A percentile compares a stretch with the other conserved stretches of the same genome.
Conservation (phyloP, 2,113 vertebrate genomes). For the Sceloporus undulatus region DNA sequence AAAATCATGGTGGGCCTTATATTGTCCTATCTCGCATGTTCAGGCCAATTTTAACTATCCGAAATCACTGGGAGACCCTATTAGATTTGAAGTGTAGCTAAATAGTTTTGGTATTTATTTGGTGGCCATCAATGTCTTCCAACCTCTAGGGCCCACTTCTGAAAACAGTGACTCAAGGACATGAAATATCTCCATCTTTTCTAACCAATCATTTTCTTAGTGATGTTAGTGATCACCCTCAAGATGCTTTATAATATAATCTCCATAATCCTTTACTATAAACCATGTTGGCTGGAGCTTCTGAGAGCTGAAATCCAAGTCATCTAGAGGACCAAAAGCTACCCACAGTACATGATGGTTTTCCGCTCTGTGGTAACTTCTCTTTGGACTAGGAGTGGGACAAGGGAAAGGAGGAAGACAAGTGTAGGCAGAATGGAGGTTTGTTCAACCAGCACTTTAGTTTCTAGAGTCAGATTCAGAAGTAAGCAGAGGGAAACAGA, state of each 20-base stretch:
- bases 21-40: too few species aligned
- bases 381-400: background rate
- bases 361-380: background rate
- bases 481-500: conserved; percentile 39
- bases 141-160: background rate
- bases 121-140: background rate
- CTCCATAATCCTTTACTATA: background rate
- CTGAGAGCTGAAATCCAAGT: too few species aligned
- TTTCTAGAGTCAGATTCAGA: conserved; percentile 25
- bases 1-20: too few species aligned
- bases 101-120: background rate
- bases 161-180: background rate
- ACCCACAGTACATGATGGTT: background rate
- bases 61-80: too few species aligned
- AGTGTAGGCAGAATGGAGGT: background rate
- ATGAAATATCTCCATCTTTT: background rate
- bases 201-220: background rate
- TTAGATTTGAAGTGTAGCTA: background rate
- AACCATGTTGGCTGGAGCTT: too few species aligned
- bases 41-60: too few species aligned
- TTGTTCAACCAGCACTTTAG: conserved; percentile 9
- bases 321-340: background rate
- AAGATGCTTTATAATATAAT: background rate
- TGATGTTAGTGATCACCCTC: too few species aligned
- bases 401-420: background rate